Conservation (phyloP, 2,113 vertebrate genomes). For the Clarias batrachus region DNA sequence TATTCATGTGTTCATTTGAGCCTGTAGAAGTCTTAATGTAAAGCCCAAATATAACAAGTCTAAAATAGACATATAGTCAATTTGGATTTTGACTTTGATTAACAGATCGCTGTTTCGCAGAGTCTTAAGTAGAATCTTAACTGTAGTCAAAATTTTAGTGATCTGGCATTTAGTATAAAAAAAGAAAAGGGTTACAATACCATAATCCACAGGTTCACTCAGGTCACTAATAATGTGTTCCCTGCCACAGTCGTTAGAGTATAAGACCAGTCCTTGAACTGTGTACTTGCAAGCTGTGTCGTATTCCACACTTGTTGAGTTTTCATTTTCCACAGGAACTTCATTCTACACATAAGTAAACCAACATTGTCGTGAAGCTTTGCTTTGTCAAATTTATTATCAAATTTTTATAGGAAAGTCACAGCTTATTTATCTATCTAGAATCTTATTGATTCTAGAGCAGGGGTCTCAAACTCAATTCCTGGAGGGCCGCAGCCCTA, state of each 20-base stretch:
- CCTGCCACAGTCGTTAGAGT: fast-evolving
- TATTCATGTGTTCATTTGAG: no score
- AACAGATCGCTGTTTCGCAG: neutral
- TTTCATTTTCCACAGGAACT: neutral
- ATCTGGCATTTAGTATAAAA: neutral
- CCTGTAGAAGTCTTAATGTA: neutral
- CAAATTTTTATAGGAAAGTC: neutral
- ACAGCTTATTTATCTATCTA: neutral
- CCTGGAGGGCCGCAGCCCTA: no score
- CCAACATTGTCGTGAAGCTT: neutral
- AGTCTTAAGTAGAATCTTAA: neutral
- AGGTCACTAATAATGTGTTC: neutral
- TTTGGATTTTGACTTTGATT: neutral
- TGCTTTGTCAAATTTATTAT: neutral
- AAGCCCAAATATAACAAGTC: neutral
- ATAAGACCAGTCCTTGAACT: constrained; percentile 25
- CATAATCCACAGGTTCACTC: constrained; percentile 24
- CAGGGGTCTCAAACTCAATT: no score
- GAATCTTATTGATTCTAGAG: no score
- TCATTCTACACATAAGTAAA: constrained; percentile 7
- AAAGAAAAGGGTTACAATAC: constrained; percentile 47
- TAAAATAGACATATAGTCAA: neutral
- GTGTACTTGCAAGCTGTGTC: constrained; percentile 59
- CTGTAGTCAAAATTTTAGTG: neutral
- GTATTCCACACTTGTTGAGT: constrained; percentile 12